Base-by-base conservation (phyloP, 2,888 invertebrate genomes). In the Unio delphinus region DNA sequence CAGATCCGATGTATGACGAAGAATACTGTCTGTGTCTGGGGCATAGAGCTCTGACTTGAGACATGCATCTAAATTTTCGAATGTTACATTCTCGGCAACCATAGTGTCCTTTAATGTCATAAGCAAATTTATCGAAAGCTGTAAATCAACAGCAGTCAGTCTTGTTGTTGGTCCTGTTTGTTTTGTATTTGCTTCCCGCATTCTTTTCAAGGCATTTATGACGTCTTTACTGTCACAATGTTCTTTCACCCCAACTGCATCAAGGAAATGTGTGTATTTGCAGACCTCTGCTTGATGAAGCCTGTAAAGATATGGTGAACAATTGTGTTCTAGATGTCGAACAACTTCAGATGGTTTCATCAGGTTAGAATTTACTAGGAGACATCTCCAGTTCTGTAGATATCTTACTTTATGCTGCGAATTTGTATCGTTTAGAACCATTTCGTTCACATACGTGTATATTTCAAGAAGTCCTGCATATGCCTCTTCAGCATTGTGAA, bases 11-110 rank as follows among this genome's bases (percentile, higher is more conserved):
- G 78, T 67, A 20, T 67, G 70, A 23, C 69, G 65, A 34, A 86
- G 65, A n/a, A 78, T 64, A n/a, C 74, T 67, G 20, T 75, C 55
- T 20, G 73, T 65, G 62, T 86, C 85, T 4, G 85, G 85, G 55
- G 69, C 77, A 34, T 72, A 8, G 3, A 69, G 60, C n/a, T 56
- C 20, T 7, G n/a, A 80, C 80, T 68, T 64, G 18, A 64, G 56
- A 55, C 78, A 76, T 7, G 74, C 71, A 17, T 17, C 17, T 30
- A 70, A n/a, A 57, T 67, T 62, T 56, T 68, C 45, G 56, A 67
- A 67, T 17, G 28, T 67, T 54, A 23, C 55, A 15, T n/a, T 57
- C 17, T 30, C 17, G n/a, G 61, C 34, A 26, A 55, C 18, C 58
- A 71, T 68, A 45, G 56, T 28, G 4, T 68, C 59, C 11, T 65